A percentile compares a stretch with the other conserved stretches of the same genome.
Evolutionary conservation across 2,113 vertebrate genomes (phyloP).

Genomic region (Channa maculata): DNA sequence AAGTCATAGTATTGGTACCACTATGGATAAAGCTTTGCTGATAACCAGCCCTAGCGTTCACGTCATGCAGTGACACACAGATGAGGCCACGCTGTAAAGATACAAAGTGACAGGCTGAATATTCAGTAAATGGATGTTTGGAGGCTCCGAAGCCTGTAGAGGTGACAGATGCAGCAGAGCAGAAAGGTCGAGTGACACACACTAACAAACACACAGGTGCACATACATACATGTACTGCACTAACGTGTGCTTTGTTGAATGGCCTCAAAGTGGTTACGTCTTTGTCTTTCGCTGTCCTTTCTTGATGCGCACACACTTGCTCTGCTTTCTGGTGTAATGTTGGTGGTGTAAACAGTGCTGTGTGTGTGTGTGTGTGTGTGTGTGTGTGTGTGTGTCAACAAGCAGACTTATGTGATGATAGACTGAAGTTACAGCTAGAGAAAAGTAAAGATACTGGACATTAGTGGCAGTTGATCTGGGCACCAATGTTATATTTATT

Average conservation of each 20-base stretch:
- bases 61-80: not conserved
- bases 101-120: too few relatives aligned
- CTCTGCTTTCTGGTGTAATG: not conserved
- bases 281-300: slow-evolving; percentile 6
- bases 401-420: too few relatives aligned
- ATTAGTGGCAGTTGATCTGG: too few relatives aligned
- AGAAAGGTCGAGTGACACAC: not conserved
- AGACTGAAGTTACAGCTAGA: too few relatives aligned
- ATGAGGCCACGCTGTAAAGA: not conserved
- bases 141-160: not conserved
- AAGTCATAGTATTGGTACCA: too few relatives aligned
- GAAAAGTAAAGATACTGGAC: too few relatives aligned
- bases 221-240: not conserved
- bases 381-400: slow-evolving; percentile 30
- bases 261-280: too few relatives aligned
- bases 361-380: not conserved
- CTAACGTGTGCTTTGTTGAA: not conserved
- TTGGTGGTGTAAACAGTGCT: not conserved
- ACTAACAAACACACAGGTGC: not conserved
- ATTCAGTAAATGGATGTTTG: slow-evolving; percentile 2
- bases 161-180: slow-evolving; percentile 23
- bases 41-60: not conserved
- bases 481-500: too few relatives aligned
- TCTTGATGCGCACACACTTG: not conserved
- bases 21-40: too few relatives aligned